A percentile compares a stretch with the other conserved stretches of the same genome.
Conservation (phyloP, 23 tunicate genomes). For the Styela plicata region DNA sequence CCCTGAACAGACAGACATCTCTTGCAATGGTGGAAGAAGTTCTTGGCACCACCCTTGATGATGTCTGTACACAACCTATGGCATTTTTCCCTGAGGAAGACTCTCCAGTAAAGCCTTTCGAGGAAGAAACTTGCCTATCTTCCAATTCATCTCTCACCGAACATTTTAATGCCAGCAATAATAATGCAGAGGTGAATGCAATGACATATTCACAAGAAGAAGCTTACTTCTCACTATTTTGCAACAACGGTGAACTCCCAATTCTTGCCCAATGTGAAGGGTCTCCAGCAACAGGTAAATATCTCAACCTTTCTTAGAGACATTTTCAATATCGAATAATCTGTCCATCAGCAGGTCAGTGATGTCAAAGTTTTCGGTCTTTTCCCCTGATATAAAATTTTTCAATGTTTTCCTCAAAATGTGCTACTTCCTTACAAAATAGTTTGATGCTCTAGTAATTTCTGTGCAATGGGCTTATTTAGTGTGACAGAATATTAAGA, state of each 20-base stretch:
- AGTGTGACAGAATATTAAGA: no score
- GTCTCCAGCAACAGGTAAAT: constrained; percentile 6
- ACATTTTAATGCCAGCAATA: constrained; percentile 8
- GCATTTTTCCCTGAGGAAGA: neutral
- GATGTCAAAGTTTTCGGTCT: no score
- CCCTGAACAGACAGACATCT: constrained; percentile 14
- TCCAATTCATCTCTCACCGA: constrained; percentile 1
- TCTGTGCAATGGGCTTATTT: no score
- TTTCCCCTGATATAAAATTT: no score
- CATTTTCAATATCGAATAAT: no score
- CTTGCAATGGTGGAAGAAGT: constrained; percentile 24
- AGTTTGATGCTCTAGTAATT: no score
- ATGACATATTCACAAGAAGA: neutral
- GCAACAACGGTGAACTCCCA: neutral
- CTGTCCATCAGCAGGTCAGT: no score
- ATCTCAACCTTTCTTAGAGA: no score
- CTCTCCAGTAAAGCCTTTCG: neutral
- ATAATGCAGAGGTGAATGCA: neutral
- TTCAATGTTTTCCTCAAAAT: no score
- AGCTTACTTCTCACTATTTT: neutral
- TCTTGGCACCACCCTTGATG: constrained; percentile 11
- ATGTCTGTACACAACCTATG: neutral
- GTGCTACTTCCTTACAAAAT: no score
- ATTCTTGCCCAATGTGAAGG: neutral
- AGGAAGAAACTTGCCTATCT: constrained; percentile 6